A percentile compares a stretch with the other conserved stretches of the same genome.
phyloP scores from a whole-genome alignment of 2,797 vertebrate genomes.

The Orestias chungarensis region DNA sequence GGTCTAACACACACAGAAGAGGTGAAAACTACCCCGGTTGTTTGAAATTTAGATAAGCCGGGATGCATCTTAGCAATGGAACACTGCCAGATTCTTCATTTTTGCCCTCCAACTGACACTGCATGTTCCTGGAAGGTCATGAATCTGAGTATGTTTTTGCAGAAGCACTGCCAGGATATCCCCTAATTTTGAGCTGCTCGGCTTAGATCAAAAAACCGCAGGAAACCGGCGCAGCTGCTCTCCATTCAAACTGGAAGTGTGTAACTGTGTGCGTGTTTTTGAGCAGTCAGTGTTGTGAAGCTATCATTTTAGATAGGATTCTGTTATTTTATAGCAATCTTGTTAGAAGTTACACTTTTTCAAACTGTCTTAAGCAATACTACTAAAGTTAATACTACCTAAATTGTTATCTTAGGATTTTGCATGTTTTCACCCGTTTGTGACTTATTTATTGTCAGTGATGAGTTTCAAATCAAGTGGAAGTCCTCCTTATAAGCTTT shows the following conservation, averaged over 20 bases:
- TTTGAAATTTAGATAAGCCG: neutral
- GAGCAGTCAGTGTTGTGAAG: slow-evolving; percentile 15
- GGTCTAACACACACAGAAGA: neutral
- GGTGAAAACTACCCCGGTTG: neutral
- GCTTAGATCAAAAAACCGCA: slow-evolving; percentile 47
- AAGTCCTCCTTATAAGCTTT: no score
- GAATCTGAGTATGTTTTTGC: slow-evolving; percentile 37
- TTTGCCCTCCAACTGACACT: neutral
- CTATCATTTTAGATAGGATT: neutral
- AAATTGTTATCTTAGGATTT: no score
- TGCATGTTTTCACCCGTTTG: no score
- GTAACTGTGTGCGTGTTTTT: slow-evolving; percentile 8
- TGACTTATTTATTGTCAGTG: no score
- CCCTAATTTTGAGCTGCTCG: slow-evolving; percentile 45
- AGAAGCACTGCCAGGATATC: slow-evolving; percentile 60
- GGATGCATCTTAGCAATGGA: neutral
- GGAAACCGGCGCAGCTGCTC: slow-evolving; percentile 76
- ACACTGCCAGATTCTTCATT: neutral
- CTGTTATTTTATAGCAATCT: neutral
- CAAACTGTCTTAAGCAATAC: neutral
- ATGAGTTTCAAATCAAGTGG: no score
- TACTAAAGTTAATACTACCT: no score
- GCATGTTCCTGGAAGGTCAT: slow-evolving; percentile 45
- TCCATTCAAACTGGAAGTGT: slow-evolving; percentile 40
- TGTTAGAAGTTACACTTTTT: neutral